Base-by-base conservation (phyloP, 2,888 invertebrate species). In the Folsomia candida region DNA sequence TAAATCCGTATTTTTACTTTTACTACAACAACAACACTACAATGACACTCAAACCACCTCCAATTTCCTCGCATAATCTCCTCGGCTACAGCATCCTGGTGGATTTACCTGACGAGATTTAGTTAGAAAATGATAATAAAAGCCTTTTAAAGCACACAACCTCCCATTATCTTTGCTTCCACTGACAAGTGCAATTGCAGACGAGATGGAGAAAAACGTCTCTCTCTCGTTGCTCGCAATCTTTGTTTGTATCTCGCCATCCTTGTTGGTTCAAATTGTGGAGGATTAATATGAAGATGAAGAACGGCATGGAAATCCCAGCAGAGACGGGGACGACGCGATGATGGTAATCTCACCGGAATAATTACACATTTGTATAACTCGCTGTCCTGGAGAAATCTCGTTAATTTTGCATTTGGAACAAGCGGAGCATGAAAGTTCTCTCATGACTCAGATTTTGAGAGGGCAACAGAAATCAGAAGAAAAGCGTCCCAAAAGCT, bases 261-360 rank as follows among this genome's bases (percentile, higher is more conserved):
- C 14, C 37, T 14, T n/a, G n/a, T n/a, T n/a, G n/a, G n/a, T n/a
- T n/a, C n/a, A n/a, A n/a, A n/a, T n/a, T n/a, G 37, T 37, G 37
- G 14, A 37, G 37, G 37, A 37, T 37, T 37, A 37, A 37, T 37
- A 37, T 37, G 37, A 37, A 37, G 14, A 37, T 37, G 37, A 37
- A 14, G 14, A 37, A 37, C 4, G 37, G 60, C 11, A 25, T 60
- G 62, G 62, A 29, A 62, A 62, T 27, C 29, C 62, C 62, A 28
- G 60, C 60, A 60, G 27, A 60, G 26, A 62, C 57, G 22, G n/a
- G 20, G 4, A 37, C n/a, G n/a, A n/a, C n/a, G 37, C 4, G 6
- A 37, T 37, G 37, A 20, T 62, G 62, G 37, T 29, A 29, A 62
- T 62, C 62, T 62, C 62, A 11, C 24, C 6, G 37, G 14, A 62